Base-by-base conservation (phyloP, 1,140 invertebrate genomes). In the Ptiloglossa arizonensis region DNA sequence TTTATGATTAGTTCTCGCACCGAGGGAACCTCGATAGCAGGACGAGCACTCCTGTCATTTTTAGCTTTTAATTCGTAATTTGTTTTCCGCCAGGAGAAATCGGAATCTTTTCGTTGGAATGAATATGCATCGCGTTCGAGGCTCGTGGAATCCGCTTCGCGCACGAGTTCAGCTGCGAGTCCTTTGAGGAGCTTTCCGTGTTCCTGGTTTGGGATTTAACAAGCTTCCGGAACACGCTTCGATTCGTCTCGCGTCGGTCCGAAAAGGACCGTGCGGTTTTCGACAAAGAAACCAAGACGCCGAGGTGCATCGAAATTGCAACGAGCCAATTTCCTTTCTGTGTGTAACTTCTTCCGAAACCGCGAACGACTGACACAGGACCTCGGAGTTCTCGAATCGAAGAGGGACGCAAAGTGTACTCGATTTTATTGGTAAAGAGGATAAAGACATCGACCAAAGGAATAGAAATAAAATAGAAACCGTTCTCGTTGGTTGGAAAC, bases 11-110 rank as follows among this genome's bases (percentile, higher is more conserved):
- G n/a, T n/a, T n/a, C n/a, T n/a, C n/a, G n/a, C n/a, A n/a, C n/a
- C n/a, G n/a, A n/a, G n/a, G n/a, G n/a, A n/a, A n/a, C n/a, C n/a
- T n/a, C n/a, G n/a, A n/a, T n/a, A n/a, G n/a, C n/a, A n/a, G n/a
- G n/a, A n/a, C n/a, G n/a, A n/a, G n/a, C n/a, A n/a, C 35, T 35
- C 9, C 15, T 22, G 66, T 54, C 41, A 19, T 29, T 29, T 50
- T 50, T 19, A 22, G 5, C n/a, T 17, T 15, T 48, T 56, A 52
- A 62, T 71, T 71, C 46, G 68, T 41, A 71, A 63, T 41, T 71
- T 44, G 67, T 52, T 32, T 9, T 44, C 3, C 44, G 6, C n/a
- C 1, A 27, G 41, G 52, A 11, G n/a, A 19, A 75, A 22, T 9
- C 35, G 35, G 67, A 19, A 38, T 44, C 15, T 44, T 17, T 17